phyloP scores from a whole-genome alignment of 2,888 invertebrate genomes.

The Teleogryllus oceanicus region DNA sequence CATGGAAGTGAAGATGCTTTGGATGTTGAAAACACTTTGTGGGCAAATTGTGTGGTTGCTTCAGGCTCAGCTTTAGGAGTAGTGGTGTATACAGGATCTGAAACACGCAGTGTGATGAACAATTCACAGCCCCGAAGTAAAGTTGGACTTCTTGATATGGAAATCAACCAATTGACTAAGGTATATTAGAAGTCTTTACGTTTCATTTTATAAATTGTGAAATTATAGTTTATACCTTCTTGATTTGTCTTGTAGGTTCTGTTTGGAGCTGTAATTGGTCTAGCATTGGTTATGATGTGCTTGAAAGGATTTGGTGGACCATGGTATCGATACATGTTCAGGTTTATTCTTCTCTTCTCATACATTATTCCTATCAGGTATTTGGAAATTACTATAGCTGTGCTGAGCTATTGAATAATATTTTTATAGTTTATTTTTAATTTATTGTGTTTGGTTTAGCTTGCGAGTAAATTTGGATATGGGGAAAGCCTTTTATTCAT shows the following conservation, averaged over 20 bases:
- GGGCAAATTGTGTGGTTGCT: conserved; percentile 98
- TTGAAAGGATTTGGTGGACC: conserved; percentile 95
- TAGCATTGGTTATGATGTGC: conserved; percentile 91
- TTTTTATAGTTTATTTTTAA: conserved; percentile 28
- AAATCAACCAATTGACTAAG: conserved; percentile 96
- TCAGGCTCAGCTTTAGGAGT: conserved; percentile 93
- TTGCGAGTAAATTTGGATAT: conserved; percentile 97
- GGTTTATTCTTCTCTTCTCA: conserved; percentile 95
- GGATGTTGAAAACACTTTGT: conserved; percentile 93
- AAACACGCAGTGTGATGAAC: conserved; percentile 98
- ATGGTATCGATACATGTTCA: conserved; percentile 94
- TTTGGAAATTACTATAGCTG: conserved; percentile 39
- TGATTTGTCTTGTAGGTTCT: conserved; percentile 56
- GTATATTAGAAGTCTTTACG: conserved; percentile 43
- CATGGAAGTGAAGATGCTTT: conserved; percentile 72
- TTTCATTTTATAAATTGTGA: neutral
- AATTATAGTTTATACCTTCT: neutral
- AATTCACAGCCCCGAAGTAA: conserved; percentile 94
- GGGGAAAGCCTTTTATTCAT: conserved; percentile 97
- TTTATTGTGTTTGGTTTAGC: conserved; percentile 53
- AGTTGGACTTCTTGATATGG: conserved; percentile 90
- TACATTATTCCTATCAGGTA: conserved; percentile 97
- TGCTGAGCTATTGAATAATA: neutral
- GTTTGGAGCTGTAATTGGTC: conserved; percentile 83
- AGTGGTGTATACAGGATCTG: conserved; percentile 92